These are phyloP conservation scores for Spea multiplicata DNA, from an alignment of 2,113 vertebrate genomes.

Conservation along the genomic window DNA sequence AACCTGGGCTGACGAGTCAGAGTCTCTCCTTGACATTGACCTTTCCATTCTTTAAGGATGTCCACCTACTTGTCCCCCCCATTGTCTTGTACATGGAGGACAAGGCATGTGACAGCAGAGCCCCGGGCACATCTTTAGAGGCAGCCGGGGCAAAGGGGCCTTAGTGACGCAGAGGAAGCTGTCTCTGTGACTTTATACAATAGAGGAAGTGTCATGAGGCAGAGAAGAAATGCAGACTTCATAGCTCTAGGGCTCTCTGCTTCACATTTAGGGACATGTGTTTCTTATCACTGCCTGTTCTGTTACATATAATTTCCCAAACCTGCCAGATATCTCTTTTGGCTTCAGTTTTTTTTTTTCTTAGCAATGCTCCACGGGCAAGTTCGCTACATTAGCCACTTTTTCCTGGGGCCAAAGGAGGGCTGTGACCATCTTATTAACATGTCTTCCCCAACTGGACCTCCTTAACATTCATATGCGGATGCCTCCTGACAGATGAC, in stretches of 20 bases:
- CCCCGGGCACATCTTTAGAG: conserved; percentile 25
- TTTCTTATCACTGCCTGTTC: conserved; percentile 26
- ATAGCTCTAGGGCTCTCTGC: conserved; percentile 15
- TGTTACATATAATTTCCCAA: conserved; percentile 14
- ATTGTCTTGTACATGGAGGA: background rate
- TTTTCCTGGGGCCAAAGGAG: too few species aligned
- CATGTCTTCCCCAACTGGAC: too few species aligned
- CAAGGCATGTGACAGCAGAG: background rate
- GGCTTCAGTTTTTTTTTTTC: background rate
- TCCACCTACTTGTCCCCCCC: background rate
- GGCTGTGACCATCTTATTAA: too few species aligned
- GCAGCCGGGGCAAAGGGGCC: conserved; percentile 22
- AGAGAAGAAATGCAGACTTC: conserved; percentile 27
- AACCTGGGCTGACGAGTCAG: background rate
- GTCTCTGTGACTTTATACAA: conserved; percentile 14
- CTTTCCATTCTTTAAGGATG: conserved; percentile 4
- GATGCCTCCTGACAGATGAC: too few species aligned
- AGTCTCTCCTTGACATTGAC: background rate
- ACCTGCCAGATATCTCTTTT: conserved; percentile 28
- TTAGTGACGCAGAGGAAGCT: conserved; percentile 15
- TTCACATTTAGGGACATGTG: conserved; percentile 35
- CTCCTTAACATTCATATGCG: too few species aligned
- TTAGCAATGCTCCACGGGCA: too few species aligned
- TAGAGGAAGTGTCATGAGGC: conserved; percentile 21
- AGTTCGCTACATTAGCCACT: too few species aligned